Evolutionary conservation across 2,113 vertebrate species (phyloP).

Genomic region (Ammodytes marinus): DNA sequence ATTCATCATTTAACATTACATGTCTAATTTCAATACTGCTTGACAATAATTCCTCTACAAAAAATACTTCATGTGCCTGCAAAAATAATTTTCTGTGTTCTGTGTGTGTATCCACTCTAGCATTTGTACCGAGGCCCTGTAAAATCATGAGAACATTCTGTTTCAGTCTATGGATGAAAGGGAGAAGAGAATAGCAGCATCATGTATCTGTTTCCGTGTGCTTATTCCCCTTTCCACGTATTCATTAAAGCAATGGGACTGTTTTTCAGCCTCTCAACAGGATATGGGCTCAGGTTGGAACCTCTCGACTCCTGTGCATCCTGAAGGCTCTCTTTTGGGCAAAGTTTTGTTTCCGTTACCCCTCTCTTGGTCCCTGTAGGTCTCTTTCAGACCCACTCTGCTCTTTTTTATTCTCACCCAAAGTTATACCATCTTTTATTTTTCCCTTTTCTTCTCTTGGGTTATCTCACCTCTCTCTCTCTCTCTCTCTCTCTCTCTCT

Average conservation of each 20-base stretch:
- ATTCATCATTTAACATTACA: no score
- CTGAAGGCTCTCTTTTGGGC: constrained; percentile 9
- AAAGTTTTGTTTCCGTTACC: constrained; percentile 17
- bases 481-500: no score
- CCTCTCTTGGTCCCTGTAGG: neutral
- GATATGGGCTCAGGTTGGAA: constrained; percentile 12
- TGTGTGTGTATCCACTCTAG: neutral
- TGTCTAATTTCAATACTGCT: no score
- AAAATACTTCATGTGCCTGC: no score
- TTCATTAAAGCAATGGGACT: neutral
- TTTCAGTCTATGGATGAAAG: neutral
- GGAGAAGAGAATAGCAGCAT: neutral
- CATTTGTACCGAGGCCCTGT: neutral
- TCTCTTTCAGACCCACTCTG: neutral
- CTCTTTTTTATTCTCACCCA: constrained; percentile 12
- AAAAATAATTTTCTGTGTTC: no score
- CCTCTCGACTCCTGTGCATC: neutral
- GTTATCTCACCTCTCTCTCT: no score
- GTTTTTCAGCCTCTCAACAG: constrained; percentile 11
- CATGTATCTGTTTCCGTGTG: neutral
- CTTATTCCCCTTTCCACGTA: neutral
- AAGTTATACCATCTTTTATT: neutral
- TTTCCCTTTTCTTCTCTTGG: neutral
- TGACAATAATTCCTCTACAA: no score
- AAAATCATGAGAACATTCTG: neutral